Base-by-base conservation (phyloP, 2,888 invertebrate genomes). In the Hyposoter didymator region DNA sequence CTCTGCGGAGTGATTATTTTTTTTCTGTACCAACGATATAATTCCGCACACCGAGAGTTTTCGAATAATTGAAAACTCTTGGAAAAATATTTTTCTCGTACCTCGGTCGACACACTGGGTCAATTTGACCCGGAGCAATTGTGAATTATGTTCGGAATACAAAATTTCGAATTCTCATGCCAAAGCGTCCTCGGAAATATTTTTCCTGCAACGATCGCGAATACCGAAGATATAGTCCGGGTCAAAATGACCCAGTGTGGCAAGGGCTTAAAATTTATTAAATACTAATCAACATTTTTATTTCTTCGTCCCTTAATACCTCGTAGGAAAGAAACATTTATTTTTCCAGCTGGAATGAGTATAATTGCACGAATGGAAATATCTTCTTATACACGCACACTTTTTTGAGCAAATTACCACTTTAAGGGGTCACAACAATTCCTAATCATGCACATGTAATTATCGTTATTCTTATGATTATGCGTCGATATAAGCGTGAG, bases 351-450 rank as follows among this genome's bases (percentile, higher is more conserved):
- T 52, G 22, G 62, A 72, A 75, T 32, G n/a, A 70, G 70, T 76
- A 79, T 67, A 82, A 85, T 85, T 82, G 79, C 82, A 76, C 79
- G 62, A 82, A 73, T 80, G 59, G 76, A 28, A 78, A 82, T 7
- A 52, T 55, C 19, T 75, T 32, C 17, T 72, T 14, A 28, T 59
- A 35, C 69, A 22, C 28, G 14, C 66, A 43, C 28, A n/a, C 14
- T 66, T 75, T 75, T 80, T 83, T 85, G 85, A 85, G 85, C 85
- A 85, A 72, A 80, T 76, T 45, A 47, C 49, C 73, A 62, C 52
- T n/a, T 59, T 59, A 55, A 39, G 43, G 19, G 32, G 64, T 35
- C 70, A 35, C 28, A 47, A 19, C 67, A 59, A 78, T 52, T 74
- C 7, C 17, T 75, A 59, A 79, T 74, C 43, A n/a, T n/a, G n/a